Evolutionary conservation across 2,888 invertebrate species (phyloP), one percentile per base, ranked within the genome.

Genomic region (Eupithecia pulchellata): DNA sequence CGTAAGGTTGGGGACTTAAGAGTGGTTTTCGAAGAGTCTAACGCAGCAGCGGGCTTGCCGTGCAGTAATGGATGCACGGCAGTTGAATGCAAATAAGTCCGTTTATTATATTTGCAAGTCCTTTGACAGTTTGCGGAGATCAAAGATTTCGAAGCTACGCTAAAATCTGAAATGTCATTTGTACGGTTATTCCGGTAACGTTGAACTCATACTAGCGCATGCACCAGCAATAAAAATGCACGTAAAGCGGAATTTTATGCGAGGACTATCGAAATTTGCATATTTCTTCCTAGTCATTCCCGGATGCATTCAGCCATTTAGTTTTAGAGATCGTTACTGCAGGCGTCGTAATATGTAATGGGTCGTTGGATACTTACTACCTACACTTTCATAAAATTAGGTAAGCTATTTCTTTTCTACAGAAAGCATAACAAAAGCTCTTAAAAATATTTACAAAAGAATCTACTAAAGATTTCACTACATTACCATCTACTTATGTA

Each of bases 81-180:
- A 85, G 86, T 83, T 84, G 86, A 83, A 84, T 81, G 78, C 80
- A 80, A 81, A 81, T 82, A 81, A 79, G 79, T 81, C 78, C 81
- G 83, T 85, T 81, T 82, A 81, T 83, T 82, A 80, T 80, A 79
- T 81, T 79, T 77, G 81, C 79, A 68, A 79, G 77, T 80, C 71
- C 79, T 76, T 78, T 75, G 77, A 73, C 77, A 78, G 82, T 72
- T 71, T 72, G 76, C 79, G 73, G 79, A 85, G 82, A 85, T 85
- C 79, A 83, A 83, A 81, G 82, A 81, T 77, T 74, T 65, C 68
- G 71, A 64, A 72, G 66, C 78, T 77, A 76, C 72, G 70, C 73
- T 80, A 75, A 78, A 79, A 79, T 84, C 80, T 82, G 72, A 80
- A 79, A 77, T 80, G 80, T 81, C 79, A 77, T 68, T 68, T 55